Percentiles rank a stretch among this genome's conserved stretches.
phyloP scores from a whole-genome alignment of 2,888 invertebrate genomes.

The Blomia tropicalis region DNA sequence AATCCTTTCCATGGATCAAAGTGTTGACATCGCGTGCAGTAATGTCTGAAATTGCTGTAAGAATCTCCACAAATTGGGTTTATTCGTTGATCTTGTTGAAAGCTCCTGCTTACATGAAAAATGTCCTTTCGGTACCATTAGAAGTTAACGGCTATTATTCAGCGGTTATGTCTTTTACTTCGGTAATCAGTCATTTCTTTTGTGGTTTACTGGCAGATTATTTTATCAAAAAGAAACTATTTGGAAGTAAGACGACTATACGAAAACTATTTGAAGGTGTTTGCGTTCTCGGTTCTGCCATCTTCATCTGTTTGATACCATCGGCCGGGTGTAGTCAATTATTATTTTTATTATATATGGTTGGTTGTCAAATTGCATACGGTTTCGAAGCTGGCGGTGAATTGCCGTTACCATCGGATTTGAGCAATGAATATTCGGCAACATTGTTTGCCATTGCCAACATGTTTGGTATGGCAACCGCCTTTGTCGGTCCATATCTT shows the following conservation, averaged over 20 bases:
- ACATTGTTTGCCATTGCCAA: conserved; percentile 18
- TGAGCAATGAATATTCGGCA: conserved; percentile 13
- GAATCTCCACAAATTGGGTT: conserved; percentile 29
- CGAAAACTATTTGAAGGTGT: conserved; percentile 11
- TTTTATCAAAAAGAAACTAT: not conserved
- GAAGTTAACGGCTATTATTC: conserved; percentile 7
- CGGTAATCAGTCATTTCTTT: conserved; percentile 5
- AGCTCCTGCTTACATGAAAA: conserved; percentile 29
- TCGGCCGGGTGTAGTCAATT: conserved; percentile 2
- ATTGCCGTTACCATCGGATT: conserved; percentile 17
- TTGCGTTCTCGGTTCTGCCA: not conserved
- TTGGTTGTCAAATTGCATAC: not conserved
- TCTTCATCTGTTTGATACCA: conserved; percentile 9
- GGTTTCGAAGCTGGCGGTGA: conserved; percentile 18
- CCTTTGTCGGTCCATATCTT: conserved; percentile 9
- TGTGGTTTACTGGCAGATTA: conserved; percentile 6
- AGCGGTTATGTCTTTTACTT: not conserved
- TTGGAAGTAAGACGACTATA: not conserved
- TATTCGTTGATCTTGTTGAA: conserved; percentile 30
- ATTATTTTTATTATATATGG: not conserved
- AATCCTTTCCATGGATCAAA: conserved; percentile 26
- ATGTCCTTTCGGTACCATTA: conserved; percentile 28
- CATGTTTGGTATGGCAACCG: conserved; percentile 13
- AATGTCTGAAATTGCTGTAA: conserved; percentile 27
- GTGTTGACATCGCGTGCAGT: conserved; percentile 29